A percentile compares a stretch with the other conserved stretches of the same genome.
Evolutionary conservation across 2,113 vertebrate species (phyloP).

Genomic region (Callipepla californica): DNA sequence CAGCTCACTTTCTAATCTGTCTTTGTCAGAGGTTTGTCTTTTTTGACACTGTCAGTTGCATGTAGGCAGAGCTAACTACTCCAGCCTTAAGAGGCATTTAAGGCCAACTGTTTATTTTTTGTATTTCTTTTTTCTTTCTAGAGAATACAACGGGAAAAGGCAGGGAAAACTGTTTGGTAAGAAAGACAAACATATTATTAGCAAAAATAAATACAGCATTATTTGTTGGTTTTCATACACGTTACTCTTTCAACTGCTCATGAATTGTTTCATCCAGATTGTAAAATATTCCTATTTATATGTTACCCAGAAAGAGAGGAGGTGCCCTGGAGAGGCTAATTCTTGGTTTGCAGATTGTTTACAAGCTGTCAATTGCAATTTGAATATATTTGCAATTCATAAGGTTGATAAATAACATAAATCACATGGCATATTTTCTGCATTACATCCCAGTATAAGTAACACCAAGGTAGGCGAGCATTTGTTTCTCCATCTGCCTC

Average conservation of each 20-base stretch:
- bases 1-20: conserved; percentile 59
- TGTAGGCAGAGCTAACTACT: conserved; percentile 3
- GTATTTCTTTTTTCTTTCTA: background rate
- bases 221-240: conserved; percentile 45
- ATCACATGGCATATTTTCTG: conserved; percentile 8
- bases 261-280: conserved; percentile 51
- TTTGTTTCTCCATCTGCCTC: conserved; percentile 59
- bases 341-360: conserved; percentile 72
- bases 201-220: conserved; percentile 49
- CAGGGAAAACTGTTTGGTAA: background rate
- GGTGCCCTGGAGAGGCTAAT: conserved; percentile 59
- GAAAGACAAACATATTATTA: conserved; percentile 60
- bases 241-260: background rate
- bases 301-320: conserved; percentile 36
- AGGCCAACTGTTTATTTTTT: background rate
- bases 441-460: background rate
- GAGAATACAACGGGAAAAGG: background rate
- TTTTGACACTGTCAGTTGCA: conserved; percentile 16
- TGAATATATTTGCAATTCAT: conserved; percentile 72
- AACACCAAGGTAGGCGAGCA: conserved; percentile 38
- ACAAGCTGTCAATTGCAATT: conserved; percentile 67
- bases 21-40: conserved; percentile 28
- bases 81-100: conserved; percentile 30
- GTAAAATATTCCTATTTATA: conserved; percentile 69
- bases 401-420: conserved; percentile 45